Conservation (phyloP, 1,140 invertebrate genomes). For the Temnothorax longispinosus region DNA sequence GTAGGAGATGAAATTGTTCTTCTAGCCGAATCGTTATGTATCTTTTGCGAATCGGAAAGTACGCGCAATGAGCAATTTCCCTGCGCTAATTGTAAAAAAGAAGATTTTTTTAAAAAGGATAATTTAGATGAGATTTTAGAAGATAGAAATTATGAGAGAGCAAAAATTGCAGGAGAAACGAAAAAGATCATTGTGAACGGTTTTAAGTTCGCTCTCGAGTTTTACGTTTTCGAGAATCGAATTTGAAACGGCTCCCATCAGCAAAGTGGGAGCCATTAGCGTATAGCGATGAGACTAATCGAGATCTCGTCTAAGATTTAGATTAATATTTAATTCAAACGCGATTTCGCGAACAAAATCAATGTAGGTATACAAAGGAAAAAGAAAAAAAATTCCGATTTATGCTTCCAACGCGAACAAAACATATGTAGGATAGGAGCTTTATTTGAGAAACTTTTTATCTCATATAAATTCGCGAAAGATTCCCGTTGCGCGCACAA, state of each 20-base stretch:
- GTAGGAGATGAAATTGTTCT: constrained; percentile 19
- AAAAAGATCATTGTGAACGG: not conserved
- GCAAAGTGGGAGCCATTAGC: not conserved
- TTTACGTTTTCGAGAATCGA: not conserved
- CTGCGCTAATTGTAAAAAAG: no score
- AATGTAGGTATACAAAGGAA: not conserved
- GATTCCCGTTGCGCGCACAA: not conserved
- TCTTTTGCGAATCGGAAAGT: not conserved
- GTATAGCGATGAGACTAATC: not conserved
- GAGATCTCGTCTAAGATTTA: constrained; percentile 18
- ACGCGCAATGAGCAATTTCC: not conserved
- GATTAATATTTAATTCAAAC: constrained; percentile 1
- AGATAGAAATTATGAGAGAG: not conserved
- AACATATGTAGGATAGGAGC: constrained; percentile 29
- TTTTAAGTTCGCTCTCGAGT: not conserved
- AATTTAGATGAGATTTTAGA: not conserved
- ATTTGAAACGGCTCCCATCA: not conserved
- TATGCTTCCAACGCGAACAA: constrained; percentile 49
- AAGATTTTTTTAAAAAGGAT: not conserved
- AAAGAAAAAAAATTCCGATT: constrained; percentile 17
- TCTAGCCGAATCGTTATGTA: constrained; percentile 19
- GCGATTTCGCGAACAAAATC: not conserved
- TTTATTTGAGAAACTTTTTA: constrained; percentile 28
- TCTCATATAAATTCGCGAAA: not conserved
- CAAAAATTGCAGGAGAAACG: not conserved